Conservation (phyloP, 2,797 vertebrate genomes). For the Nannoperca obscura region DNA sequence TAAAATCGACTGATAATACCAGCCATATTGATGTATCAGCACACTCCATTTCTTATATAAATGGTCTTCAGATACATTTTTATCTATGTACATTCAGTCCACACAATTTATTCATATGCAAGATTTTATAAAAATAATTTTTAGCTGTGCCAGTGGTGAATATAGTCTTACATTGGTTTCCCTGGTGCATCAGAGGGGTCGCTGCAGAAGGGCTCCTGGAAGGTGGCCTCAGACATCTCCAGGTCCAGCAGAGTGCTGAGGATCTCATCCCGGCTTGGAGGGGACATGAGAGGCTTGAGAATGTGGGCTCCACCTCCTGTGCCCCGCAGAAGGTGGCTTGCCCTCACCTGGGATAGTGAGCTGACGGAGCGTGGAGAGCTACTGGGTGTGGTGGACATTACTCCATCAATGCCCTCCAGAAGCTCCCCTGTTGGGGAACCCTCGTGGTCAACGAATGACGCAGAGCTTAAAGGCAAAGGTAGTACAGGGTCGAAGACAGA, state of each 20-base stretch:
- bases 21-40: not conserved
- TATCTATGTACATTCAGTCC: not conserved
- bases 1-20: not conserved
- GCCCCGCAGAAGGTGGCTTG: conserved; percentile 87
- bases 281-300: conserved; percentile 98
- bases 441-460: conserved; percentile 90
- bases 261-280: conserved; percentile 97
- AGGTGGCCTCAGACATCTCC: conserved; percentile 93
- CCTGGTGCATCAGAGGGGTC: conserved; percentile 94
- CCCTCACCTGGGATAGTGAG: conserved; percentile 92
- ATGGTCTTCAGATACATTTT: not conserved
- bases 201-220: conserved; percentile 97
- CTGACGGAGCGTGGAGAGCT: conserved; percentile 95
- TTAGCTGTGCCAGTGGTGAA: not conserved
- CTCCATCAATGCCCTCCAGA: conserved; percentile 85
- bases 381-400: conserved; percentile 91
- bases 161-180: conserved; percentile 92
- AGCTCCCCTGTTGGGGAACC: conserved; percentile 90
- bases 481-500: conserved; percentile 84
- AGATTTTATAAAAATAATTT: not conserved
- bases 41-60: not conserved
- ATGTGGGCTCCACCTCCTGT: conserved; percentile 88
- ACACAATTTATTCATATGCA: not conserved
- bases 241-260: conserved; percentile 92
- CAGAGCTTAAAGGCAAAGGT: conserved; percentile 87